These are phyloP conservation scores for Dryococelus australis DNA, from an alignment of 2,888 invertebrate genomes.

Conservation along the genomic window DNA sequence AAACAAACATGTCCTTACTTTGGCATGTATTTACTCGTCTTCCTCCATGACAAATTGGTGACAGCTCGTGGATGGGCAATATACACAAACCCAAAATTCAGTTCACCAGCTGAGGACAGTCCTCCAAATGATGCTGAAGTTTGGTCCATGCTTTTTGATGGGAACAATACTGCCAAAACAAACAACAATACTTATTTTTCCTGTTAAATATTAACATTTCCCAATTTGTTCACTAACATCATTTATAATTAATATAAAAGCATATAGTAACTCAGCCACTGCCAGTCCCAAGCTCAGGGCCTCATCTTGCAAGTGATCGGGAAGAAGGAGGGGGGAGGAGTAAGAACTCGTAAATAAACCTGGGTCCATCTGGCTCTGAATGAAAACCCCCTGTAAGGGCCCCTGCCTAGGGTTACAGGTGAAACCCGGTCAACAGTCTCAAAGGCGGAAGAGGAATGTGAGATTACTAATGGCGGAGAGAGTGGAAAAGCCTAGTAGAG, in stretches of 20 bases:
- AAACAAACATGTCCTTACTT: constrained; percentile 67
- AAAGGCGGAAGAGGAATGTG: no score
- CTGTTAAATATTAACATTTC: not conserved
- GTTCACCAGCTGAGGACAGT: constrained; percentile 64
- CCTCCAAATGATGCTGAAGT: constrained; percentile 52
- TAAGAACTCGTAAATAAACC: no score
- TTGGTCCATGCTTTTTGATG: constrained; percentile 74
- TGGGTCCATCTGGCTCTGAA: no score
- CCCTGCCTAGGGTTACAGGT: no score
- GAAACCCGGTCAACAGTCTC: no score
- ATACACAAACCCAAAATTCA: constrained; percentile 92
- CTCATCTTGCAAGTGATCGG: no score
- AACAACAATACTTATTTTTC: not conserved
- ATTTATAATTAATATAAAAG: not conserved
- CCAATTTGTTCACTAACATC: not conserved
- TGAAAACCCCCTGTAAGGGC: no score
- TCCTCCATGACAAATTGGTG: constrained; percentile 97
- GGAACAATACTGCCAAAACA: constrained; percentile 70
- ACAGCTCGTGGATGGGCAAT: constrained; percentile 97
- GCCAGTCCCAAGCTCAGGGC: no score
- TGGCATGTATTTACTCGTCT: constrained; percentile 99
- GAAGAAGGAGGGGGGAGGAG: no score
- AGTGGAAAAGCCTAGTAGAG: no score
- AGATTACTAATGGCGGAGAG: no score
- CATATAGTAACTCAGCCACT: no score